Evolutionary conservation across 2,888 invertebrate species (phyloP).

Genomic region (Mythimna loreyi): DNA sequence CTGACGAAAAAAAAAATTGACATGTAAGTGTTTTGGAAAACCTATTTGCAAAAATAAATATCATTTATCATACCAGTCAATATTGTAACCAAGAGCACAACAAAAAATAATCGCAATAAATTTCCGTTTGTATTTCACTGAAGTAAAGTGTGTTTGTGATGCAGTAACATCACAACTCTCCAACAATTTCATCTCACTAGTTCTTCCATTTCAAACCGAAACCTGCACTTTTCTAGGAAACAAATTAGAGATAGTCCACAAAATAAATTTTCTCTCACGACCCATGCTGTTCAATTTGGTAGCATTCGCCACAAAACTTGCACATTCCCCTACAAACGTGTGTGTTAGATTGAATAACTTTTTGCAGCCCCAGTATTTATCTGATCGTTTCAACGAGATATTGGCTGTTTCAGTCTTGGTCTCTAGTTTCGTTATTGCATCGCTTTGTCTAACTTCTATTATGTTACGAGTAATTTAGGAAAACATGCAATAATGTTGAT

Average conservation of each 20-base stretch:
- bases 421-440: slow-evolving; percentile 51
- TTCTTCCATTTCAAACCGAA: not conserved
- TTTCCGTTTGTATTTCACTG: no score
- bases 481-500: slow-evolving; percentile 10
- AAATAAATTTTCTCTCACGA: slow-evolving; percentile 34
- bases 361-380: slow-evolving; percentile 55
- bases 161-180: no score
- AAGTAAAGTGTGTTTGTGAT: not conserved
- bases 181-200: no score
- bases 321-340: slow-evolving; percentile 43
- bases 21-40: no score
- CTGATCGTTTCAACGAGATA: slow-evolving; percentile 54
- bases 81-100: no score
- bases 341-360: slow-evolving; percentile 61
- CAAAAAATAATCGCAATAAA: no score
- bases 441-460: slow-evolving; percentile 36
- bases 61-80: no score
- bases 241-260: slow-evolving; percentile 15
- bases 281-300: slow-evolving; percentile 37
- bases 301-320: slow-evolving; percentile 53
- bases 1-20: no score
- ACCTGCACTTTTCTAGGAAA: not conserved
- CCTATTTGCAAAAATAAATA: no score
- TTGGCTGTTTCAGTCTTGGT: slow-evolving; percentile 47
- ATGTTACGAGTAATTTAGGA: slow-evolving; percentile 25